These are phyloP conservation scores for Capricornis sumatraensis DNA, from an alignment of 2,113 vertebrate species.

Conservation along the genomic window DNA sequence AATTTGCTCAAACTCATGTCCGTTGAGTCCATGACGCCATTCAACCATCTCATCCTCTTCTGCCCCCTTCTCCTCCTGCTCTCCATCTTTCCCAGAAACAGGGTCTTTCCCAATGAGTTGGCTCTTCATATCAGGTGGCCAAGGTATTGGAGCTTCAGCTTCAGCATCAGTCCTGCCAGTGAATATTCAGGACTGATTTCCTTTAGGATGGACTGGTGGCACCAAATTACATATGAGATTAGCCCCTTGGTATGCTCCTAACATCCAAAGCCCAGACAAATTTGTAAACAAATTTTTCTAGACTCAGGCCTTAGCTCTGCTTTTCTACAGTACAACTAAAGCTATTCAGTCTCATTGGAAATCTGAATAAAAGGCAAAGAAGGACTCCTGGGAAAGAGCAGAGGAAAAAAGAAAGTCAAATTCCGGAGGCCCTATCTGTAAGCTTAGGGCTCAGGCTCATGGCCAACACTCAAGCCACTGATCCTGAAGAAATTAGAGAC, in stretches of 20 bases:
- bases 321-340: background rate
- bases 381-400: background rate
- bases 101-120: background rate
- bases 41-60: background rate
- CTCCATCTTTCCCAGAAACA: background rate
- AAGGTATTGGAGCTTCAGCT: background rate
- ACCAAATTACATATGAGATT: background rate
- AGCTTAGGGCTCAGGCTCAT: background rate
- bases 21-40: background rate
- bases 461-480: background rate
- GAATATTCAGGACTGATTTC: background rate
- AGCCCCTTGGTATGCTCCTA: background rate
- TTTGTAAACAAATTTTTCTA: background rate
- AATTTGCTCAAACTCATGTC: background rate
- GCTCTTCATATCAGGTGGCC: background rate
- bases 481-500: conserved; percentile 26
- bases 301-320: background rate
- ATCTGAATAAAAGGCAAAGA: background rate
- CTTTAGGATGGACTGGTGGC: background rate
- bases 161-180: background rate
- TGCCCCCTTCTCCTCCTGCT: background rate
- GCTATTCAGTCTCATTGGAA: background rate
- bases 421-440: background rate
- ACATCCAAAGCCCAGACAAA: background rate
- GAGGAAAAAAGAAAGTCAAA: background rate